phyloP scores from a whole-genome alignment of 2,797 vertebrate species.

The Phataginus tricuspis region DNA sequence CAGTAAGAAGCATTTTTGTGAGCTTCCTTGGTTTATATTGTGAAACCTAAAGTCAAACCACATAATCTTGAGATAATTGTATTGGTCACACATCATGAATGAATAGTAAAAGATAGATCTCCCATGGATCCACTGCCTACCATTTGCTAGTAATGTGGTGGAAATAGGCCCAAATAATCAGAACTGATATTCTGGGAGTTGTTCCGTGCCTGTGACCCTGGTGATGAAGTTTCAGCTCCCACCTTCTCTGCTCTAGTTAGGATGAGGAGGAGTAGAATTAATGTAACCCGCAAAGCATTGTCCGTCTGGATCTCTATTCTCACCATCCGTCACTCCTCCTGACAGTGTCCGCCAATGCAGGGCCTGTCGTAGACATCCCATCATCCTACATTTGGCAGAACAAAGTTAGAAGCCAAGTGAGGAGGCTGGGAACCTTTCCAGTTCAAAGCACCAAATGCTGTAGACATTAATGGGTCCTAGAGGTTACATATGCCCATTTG shows the following conservation, averaged over 20 bases:
- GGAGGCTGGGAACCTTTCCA: slow-evolving; percentile 12
- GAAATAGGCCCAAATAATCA: neutral
- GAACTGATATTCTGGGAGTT: neutral
- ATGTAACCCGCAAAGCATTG: neutral
- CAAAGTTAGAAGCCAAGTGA: slow-evolving; percentile 29
- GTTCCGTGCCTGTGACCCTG: neutral
- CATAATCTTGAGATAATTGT: slow-evolving; percentile 9
- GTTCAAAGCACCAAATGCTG: slow-evolving; percentile 38
- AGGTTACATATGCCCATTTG: neutral
- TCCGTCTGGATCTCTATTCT: neutral
- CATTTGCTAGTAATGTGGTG: neutral
- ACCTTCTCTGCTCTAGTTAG: neutral
- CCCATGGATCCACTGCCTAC: neutral
- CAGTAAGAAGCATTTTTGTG: neutral
- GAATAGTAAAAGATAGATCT: neutral
- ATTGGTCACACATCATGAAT: neutral
- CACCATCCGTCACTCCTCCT: slow-evolving; percentile 5
- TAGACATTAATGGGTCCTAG: neutral
- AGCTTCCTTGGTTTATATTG: slow-evolving; percentile 32
- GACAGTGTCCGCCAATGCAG: neutral
- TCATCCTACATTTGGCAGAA: neutral
- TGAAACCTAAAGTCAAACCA: slow-evolving; percentile 14
- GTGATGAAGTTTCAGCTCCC: neutral
- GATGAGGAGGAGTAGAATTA: neutral
- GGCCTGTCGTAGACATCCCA: neutral